Evolutionary conservation across 2,888 invertebrate genomes (phyloP), one percentile per base, ranked within the genome.

Genomic region (Catocala sponsa): DNA sequence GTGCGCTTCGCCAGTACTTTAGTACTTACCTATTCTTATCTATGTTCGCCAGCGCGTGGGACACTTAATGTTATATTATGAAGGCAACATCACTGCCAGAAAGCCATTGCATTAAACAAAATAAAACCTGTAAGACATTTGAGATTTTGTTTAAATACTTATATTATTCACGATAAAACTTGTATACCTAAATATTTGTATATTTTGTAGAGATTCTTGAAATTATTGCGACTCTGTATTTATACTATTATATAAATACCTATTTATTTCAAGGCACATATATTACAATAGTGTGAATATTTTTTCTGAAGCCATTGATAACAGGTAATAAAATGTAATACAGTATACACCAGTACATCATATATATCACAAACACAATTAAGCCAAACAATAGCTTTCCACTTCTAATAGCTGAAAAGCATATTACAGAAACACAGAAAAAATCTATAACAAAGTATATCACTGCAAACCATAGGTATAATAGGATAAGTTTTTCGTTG

Each of bases 281-380:
- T 67, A 89, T 84, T 11, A 84, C 76, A 50, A 89, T 74, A n/a
- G 87, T 88, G 51, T 85, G 85, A 71, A 90, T 88, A 77, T 74
- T 88, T 74, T 72, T 78, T 56, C 91, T 85, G 57, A 86, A 88
- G 47, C 90, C 90, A 67, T 90, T 90, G 6, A 90, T 81, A 13
- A 84, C 79, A 10, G 88, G 82, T 25, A 90, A 78, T 41, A 88
- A 53, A 59, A 77, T 77, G 25, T 64, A 11, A 63, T 82, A 85
- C 42, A 86, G 62, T 61, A 81, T 46, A 10, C 80, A 38, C 88
- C 90, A 90, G 60, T 80, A 83, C 2, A 77, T 33, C 13, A 78
- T 0, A 73, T 82, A 76, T 12, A 69, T 51, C 9, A 79, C 5
- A 4, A 81, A 49, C 33, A 81, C 49, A 4, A 65, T 2, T 0